Conservation (phyloP, 2,888 invertebrate species). For the Drosophila mimica region DNA sequence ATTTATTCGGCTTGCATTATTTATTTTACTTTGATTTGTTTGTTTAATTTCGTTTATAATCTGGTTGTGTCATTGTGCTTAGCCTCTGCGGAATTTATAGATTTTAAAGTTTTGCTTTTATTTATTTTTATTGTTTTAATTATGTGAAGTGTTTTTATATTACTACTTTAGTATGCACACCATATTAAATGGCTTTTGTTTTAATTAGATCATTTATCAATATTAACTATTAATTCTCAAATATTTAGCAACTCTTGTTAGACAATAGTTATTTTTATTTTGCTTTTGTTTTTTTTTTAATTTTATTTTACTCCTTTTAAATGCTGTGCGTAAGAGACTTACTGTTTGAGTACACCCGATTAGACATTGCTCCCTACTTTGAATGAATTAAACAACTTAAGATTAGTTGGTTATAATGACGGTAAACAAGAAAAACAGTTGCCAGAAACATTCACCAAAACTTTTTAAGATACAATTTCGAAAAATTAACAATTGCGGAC, state of each 20-base stretch:
- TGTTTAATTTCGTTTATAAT: constrained; percentile 14
- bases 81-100: constrained; percentile 47
- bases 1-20: constrained; percentile 35
- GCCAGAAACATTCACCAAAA: background rate
- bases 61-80: constrained; percentile 27
- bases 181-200: constrained; percentile 17
- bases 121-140: background rate
- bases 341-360: constrained; percentile 18
- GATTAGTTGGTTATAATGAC: constrained; percentile 5
- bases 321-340: constrained; percentile 24
- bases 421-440: constrained; percentile 7
- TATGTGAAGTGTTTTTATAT: constrained; percentile 1
- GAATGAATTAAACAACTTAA: background rate
- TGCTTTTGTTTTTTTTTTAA: background rate
- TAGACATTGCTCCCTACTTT: constrained; percentile 33
- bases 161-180: constrained; percentile 55
- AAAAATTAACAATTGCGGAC: constrained; percentile 66
- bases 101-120: constrained; percentile 8
- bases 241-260: constrained; percentile 47
- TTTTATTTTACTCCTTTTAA: constrained; percentile 4
- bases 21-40: constrained; percentile 27
- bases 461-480: background rate
- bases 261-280: constrained; percentile 33
- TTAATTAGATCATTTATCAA: constrained; percentile 14
- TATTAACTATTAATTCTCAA: constrained; percentile 25